A percentile compares a stretch with the other conserved stretches of the same genome.
Conservation (phyloP, 2,888 invertebrate genomes). For the Aphodius granarius region DNA sequence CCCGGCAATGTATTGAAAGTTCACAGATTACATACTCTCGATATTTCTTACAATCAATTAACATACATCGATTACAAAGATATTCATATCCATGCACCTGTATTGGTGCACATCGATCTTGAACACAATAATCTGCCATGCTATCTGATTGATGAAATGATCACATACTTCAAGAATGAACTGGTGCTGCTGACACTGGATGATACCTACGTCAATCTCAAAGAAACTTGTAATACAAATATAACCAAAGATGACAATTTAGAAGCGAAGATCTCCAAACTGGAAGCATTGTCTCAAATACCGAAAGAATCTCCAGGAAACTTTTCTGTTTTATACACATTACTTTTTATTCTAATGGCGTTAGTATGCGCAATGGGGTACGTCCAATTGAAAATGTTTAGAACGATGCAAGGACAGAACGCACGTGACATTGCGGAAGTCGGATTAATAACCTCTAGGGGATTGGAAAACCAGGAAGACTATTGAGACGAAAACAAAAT, state of each 20-base stretch:
- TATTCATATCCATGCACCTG: constrained; percentile 45
- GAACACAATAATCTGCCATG: constrained; percentile 46
- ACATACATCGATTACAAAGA: constrained; percentile 46
- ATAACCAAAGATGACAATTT: constrained; percentile 10
- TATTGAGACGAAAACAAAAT: not conserved
- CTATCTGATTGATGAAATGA: constrained; percentile 47
- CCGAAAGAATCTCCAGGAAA: constrained; percentile 22
- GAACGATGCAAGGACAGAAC: constrained; percentile 6
- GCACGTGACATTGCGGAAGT: constrained; percentile 22
- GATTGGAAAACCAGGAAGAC: constrained; percentile 15
- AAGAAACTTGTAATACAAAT: constrained; percentile 18
- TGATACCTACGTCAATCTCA: constrained; percentile 16
- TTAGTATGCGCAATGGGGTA: constrained; percentile 43
- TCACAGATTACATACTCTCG: constrained; percentile 46
- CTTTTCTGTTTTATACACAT: constrained; percentile 30
- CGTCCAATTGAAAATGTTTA: constrained; percentile 36
- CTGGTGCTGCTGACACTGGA: constrained; percentile 19
- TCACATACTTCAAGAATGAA: constrained; percentile 24
- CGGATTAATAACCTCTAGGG: constrained; percentile 21
- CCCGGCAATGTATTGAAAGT: constrained; percentile 46
- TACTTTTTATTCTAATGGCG: constrained; percentile 38
- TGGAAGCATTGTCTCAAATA: constrained; percentile 2
- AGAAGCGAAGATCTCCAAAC: constrained; percentile 16
- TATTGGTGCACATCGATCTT: constrained; percentile 43
- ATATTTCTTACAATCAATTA: constrained; percentile 46